Conservation (phyloP, 2,113 vertebrate species). For the Dolichotis patagonum region DNA sequence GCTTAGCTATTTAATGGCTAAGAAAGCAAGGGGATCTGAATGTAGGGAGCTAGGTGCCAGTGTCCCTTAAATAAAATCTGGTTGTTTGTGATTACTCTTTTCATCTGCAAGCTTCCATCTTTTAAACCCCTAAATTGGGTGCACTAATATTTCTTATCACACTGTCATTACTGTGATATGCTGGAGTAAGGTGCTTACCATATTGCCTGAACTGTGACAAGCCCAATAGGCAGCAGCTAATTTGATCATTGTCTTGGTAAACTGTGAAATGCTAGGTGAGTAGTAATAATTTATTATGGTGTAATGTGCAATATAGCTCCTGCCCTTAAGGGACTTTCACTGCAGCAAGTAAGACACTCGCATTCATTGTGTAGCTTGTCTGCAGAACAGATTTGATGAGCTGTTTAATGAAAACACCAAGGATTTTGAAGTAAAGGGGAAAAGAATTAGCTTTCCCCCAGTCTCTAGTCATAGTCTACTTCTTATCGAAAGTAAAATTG, state of each 20-base stretch:
- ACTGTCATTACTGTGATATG: background rate
- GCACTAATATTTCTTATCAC: background rate
- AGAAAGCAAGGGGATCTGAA: background rate
- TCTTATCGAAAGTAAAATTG: slow-evolving; percentile 8
- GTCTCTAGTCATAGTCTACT: slow-evolving; percentile 24
- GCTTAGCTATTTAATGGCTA: background rate
- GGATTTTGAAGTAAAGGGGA: slow-evolving; percentile 1
- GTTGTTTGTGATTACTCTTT: background rate
- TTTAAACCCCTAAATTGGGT: background rate
- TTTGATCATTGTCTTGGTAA: background rate
- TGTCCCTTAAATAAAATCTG: background rate
- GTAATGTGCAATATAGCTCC: background rate
- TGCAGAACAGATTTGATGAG: background rate
- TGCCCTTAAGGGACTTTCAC: background rate
- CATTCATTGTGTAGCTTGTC: background rate
- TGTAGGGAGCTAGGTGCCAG: background rate
- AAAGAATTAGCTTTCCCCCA: slow-evolving; percentile 12
- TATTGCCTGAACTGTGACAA: background rate
- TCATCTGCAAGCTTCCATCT: background rate
- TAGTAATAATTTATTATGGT: background rate
- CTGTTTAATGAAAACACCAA: slow-evolving; percentile 31
- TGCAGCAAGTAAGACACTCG: background rate
- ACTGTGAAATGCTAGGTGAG: background rate
- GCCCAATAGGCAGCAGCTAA: background rate
- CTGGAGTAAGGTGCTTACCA: background rate